Evolutionary conservation across 2,888 invertebrate species (phyloP), one percentile per base, ranked within the genome.

Genomic region (Drosophila longiperda): DNA sequence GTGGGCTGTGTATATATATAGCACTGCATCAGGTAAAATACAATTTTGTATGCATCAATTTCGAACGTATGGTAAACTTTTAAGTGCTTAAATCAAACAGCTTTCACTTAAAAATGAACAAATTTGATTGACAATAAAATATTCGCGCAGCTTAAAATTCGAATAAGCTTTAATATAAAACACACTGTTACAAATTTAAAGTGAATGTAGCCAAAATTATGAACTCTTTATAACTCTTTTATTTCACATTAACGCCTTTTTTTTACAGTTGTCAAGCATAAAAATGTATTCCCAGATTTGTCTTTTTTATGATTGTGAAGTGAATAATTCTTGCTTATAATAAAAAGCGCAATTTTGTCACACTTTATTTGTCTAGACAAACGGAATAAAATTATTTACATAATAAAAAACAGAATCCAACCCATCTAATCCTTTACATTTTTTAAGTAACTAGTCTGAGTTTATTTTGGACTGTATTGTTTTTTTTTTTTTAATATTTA

Each of bases 401-500:
- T 8, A n/a, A 20, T 3, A 26, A 11, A 1, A 40, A 32, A 40
- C 5, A 6, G 11, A 50, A n/a, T 40, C 15, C 1, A 15, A 9
- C 0, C 29, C 57, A 23, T 26, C 38, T 9, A 60, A 65, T 48
- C 55, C 17, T 15, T 34, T 34, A 26, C 7, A 26, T 50, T 48
- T 3, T 20, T 0, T 32, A 12, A 32, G 38, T 33, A 26, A 36
- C 15, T 23, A 52, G n/a, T 20, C 23, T 20, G 7, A 50, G 20
- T 40, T 63, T 42, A 29, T 32, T 7, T 53, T 53, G 50, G 60
- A 34, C 11, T 42, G 20, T 26, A 32, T 3, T 36, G 7, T 45
- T 15, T 6, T 29, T 36, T 34, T 15, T 6, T 63, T 74, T 49
- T 52, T 42, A 77, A 54, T 79, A 85, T 85, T 89, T 79, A 89